Base-by-base conservation (phyloP, 2,888 invertebrate species). In the Seira ritae region DNA sequence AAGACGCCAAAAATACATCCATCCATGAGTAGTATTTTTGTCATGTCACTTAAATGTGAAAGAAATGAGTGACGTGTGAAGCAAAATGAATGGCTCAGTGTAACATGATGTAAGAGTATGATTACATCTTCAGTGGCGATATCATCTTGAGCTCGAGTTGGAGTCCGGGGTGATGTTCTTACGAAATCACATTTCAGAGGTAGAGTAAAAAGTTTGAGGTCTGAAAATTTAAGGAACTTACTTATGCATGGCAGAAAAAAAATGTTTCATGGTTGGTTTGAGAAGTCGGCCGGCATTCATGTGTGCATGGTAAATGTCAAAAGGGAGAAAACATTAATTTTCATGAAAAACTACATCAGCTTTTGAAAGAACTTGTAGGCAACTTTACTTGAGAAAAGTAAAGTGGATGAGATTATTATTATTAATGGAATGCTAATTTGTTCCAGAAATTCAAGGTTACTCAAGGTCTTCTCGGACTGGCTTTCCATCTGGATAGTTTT, bases 321-420 rank as follows among this genome's bases (percentile, higher is more conserved):
- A 50, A 50, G 50, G 6, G 12, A 50, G 50, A 50, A 50, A 50
- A 50, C 50, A 50, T 50, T 50, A 50, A 50, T 50, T 50, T 50
- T 50, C 50, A 50, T 50, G 50, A 50, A 50, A 50, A 50, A 50
- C 50, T 50, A n/a, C 3, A 50, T 50, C 15, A 50, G 50, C 2
- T 50, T 15, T 15, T n/a, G 17, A 50, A 8, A 50, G 50, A 50
- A 15, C 50, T 50, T n/a, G 50, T 50, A 31, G 3, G 2, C 31
- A 31, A 31, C 31, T 31, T 31, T 31, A 31, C 50, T 12, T 50
- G 50, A 50, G 12, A 50, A 12, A n/a, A 50, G 50, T 12, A 15
- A 50, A 50, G 50, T 50, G 50, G 50, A 50, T 50, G 50, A 50
- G 50, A 50, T 50, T 50, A 50, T 50, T 50, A 50, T 50, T 50